These are phyloP conservation scores for Philereme vetulata DNA, from an alignment of 2,888 invertebrate genomes.

Conservation along the genomic window DNA sequence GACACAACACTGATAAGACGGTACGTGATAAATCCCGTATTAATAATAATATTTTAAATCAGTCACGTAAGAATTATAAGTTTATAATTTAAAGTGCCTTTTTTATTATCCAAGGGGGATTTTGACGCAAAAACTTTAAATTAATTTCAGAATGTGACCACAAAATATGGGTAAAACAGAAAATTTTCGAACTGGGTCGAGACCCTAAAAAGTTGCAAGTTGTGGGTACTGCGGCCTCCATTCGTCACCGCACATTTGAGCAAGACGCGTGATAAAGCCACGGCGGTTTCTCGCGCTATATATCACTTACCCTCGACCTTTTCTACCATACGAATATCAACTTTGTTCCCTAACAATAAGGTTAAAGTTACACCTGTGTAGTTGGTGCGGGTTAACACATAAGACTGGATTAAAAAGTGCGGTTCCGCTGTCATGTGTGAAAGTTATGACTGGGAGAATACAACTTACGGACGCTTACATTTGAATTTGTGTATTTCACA, in stretches of 20 bases:
- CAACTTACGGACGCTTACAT: constrained; percentile 39
- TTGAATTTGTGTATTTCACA: constrained; percentile 35
- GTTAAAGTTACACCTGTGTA: constrained; percentile 6
- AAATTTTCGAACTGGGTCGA: constrained; percentile 28
- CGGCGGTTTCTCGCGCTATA: constrained; percentile 41
- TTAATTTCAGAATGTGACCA: constrained; percentile 22
- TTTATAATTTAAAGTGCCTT: background rate
- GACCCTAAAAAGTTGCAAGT: constrained; percentile 31
- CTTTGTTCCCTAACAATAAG: constrained; percentile 4
- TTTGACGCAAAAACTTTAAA: constrained; percentile 11
- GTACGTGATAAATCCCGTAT: no score
- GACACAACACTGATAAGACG: no score
- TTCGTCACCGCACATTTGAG: constrained; percentile 43
- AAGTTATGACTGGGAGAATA: constrained; percentile 37
- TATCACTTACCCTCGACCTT: constrained; percentile 37
- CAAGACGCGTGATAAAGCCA: constrained; percentile 45
- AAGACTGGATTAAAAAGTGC: constrained; percentile 44
- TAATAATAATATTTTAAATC: no score
- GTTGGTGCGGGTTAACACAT: constrained; percentile 32
- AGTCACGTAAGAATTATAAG: no score
- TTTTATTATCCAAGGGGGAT: background rate
- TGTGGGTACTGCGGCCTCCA: constrained; percentile 30
- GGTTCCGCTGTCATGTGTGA: constrained; percentile 40
- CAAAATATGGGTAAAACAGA: constrained; percentile 18
- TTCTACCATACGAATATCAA: constrained; percentile 8